Evolutionary conservation across 1,140 invertebrate species (phyloP), one percentile per base, ranked within the genome.

Genomic region (Parasteatoda tepidariorum): DNA sequence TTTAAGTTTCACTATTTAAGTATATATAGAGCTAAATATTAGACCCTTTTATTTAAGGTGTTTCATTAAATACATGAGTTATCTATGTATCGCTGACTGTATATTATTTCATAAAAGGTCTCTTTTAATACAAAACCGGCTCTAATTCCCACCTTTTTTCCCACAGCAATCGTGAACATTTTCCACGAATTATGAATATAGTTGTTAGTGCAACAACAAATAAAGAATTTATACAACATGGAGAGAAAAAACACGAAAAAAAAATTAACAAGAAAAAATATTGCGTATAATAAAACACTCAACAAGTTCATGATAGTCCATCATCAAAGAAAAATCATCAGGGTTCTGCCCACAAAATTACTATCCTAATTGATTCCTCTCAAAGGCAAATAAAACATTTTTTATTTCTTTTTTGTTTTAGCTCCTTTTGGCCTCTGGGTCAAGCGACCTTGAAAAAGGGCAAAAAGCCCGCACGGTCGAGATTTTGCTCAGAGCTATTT

Each of bases 321-420:
- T 75, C 73, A 75, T 75, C 73, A 75, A 41, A 24, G 31, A 61
- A 78, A 30, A 78, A 34, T 67, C 75, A 78, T 66, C 59, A 78
- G 75, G 62, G 26, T 30, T n/a, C 75, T 54, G 31, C 75, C 75
- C 75, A 78, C 75, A 78, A 78, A 78, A 78, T 78, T 78, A 78
- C 75, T 31, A 18, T 64, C 30, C 26, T 13, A 13, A 15, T 48
- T 61, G 11, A 48, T 41, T 48, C n/a, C 24, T 48, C 34, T 68
- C 41, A 9, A 38, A 11, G 64, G 3, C 48, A 2, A 22, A 22
- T 55, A 55, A 55, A 55, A 55, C 13, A 55, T 55, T 18, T 22
- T 22, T 18, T 22, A 1, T 3, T 55, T 3, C 2, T 22, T 3
- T 22, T 22, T 55, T 55, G 48, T 55, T 55, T 55, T 13, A 55